These are phyloP conservation scores for Alfaro cultratus DNA, from an alignment of 2,797 vertebrate species.

Conservation along the genomic window DNA sequence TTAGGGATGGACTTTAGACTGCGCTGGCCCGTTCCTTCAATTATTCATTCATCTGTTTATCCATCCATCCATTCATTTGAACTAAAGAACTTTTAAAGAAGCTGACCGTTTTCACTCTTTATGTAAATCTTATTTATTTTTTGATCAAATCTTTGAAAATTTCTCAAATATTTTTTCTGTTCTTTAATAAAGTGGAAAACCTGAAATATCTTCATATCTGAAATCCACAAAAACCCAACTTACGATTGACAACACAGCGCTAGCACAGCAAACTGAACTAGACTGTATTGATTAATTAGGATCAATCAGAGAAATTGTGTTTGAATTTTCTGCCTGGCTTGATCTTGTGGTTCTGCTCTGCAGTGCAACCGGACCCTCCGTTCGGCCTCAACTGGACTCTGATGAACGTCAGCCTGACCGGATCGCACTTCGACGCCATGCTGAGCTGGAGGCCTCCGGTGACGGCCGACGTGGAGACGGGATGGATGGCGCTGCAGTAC, in stretches of 20 bases:
- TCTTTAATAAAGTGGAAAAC: no score
- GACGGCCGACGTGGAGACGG: conserved; percentile 85
- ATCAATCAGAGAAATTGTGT: neutral
- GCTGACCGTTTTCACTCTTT: no score
- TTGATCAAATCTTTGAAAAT: no score
- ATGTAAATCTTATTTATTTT: no score
- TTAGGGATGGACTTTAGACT: neutral
- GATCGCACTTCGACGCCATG: conserved; percentile 83
- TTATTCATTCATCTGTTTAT: neutral
- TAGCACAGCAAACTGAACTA: no score
- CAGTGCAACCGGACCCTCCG: conserved; percentile 93
- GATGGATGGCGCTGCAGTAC: conserved; percentile 90
- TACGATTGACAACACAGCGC: no score
- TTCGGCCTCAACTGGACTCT: conserved; percentile 89
- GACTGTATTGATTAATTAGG: neutral
- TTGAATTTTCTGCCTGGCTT: no score
- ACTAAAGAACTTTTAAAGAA: no score
- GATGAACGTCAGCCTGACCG: conserved; percentile 83
- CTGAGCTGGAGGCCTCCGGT: conserved; percentile 89
- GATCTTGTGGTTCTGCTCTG: neutral
- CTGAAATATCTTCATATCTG: no score
- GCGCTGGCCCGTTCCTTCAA: neutral
- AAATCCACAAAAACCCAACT: no score
- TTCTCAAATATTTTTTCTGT: no score
- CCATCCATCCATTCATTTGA: neutral